Evolutionary conservation across 37 sponge, comb jelly and placozoan species (phyloP).

Genomic region (Aplysina aerophoba): DNA sequence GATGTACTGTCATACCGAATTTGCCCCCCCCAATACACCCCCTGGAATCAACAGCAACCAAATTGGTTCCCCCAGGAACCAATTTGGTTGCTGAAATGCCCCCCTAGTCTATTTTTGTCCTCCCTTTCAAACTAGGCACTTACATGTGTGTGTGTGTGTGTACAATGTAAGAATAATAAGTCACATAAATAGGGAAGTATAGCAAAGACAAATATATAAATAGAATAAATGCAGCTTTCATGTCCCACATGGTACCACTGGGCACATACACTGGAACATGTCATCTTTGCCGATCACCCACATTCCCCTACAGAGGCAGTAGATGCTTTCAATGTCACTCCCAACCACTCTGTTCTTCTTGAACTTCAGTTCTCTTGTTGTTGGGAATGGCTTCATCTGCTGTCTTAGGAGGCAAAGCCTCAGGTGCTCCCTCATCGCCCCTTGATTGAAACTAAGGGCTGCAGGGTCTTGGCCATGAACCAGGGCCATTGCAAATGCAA

Average conservation of each 20-base stretch:
- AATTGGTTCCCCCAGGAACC: too few relatives aligned
- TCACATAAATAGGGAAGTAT: too few relatives aligned
- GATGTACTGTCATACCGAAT: too few relatives aligned
- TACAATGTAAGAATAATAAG: too few relatives aligned
- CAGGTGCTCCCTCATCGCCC: not conserved
- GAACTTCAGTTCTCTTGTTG: not conserved
- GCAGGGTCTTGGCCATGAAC: constrained; percentile 4
- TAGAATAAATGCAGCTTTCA: not conserved
- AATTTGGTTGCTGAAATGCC: too few relatives aligned
- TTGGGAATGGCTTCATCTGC: not conserved
- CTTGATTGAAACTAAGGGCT: not conserved
- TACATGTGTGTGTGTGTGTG: too few relatives aligned
- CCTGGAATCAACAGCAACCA: too few relatives aligned
- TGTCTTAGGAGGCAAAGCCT: not conserved
- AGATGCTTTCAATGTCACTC: not conserved
- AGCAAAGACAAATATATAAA: too few relatives aligned
- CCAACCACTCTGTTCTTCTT: not conserved
- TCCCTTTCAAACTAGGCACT: too few relatives aligned
- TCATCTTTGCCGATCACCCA: not conserved
- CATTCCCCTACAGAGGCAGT: not conserved
- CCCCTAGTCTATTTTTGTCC: too few relatives aligned
- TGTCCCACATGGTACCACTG: constrained; percentile 10
- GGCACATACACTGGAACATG: not conserved
- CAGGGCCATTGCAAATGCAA: constrained; percentile 8
- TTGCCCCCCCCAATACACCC: too few relatives aligned